These are phyloP conservation scores for Luscinia megarhynchos DNA, from an alignment of 2,797 vertebrate species.

Conservation along the genomic window DNA sequence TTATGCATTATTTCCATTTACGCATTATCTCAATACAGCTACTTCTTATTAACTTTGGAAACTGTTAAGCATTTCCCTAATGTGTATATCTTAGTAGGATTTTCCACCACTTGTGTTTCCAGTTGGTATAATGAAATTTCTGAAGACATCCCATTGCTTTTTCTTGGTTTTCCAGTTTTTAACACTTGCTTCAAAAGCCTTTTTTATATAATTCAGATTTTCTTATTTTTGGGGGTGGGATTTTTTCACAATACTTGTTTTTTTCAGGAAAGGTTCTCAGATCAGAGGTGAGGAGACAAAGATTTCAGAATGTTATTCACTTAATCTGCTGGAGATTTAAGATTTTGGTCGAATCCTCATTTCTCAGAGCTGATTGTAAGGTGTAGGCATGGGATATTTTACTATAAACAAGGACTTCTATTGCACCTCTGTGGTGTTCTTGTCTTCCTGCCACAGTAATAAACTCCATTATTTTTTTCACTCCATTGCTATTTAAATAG, in stretches of 20 bases:
- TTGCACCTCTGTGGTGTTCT: neutral
- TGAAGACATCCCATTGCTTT: neutral
- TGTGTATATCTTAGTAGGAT: neutral
- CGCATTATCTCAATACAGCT: neutral
- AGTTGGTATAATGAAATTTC: neutral
- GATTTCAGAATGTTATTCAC: neutral
- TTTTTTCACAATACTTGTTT: neutral
- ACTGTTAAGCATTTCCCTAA: conserved; percentile 8
- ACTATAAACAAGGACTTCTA: neutral
- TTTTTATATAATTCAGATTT: neutral
- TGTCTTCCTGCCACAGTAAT: neutral
- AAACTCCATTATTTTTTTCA: neutral
- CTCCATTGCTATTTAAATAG: neutral
- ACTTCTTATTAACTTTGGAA: conserved; percentile 35
- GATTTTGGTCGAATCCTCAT: neutral
- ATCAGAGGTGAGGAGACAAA: neutral
- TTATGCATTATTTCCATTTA: conserved; percentile 41
- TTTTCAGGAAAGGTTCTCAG: neutral
- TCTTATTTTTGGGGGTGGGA: rapidly evolving
- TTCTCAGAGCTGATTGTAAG: neutral
- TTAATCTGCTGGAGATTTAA: neutral
- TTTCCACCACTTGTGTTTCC: neutral
- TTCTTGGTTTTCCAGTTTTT: neutral
- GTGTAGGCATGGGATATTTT: neutral
- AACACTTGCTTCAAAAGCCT: neutral